These are phyloP conservation scores for Hypomecis atomaria DNA, from an alignment of 2,888 invertebrate genomes.

Conservation along the genomic window DNA sequence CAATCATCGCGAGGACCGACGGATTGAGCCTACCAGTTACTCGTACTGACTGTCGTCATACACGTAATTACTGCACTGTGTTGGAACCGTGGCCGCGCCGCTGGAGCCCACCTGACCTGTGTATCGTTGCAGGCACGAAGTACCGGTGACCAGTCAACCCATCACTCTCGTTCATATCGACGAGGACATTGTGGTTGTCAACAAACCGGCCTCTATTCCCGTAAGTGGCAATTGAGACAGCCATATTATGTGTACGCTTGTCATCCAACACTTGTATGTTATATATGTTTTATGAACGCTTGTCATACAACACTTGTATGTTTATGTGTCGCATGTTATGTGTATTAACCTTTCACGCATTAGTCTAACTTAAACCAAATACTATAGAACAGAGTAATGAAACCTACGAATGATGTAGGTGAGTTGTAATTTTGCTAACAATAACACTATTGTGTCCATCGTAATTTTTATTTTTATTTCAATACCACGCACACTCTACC, in stretches of 20 bases:
- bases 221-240: slow-evolving; percentile 96
- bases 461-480: not conserved
- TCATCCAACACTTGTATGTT: slow-evolving; percentile 77
- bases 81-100: slow-evolving; percentile 31
- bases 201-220: slow-evolving; percentile 99
- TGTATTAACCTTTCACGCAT: slow-evolving; percentile 26
- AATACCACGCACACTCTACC: not conserved
- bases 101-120: slow-evolving; percentile 70
- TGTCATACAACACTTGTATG: slow-evolving; percentile 80
- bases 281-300: slow-evolving; percentile 92
- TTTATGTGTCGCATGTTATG: slow-evolving; percentile 27
- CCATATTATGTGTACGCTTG: slow-evolving; percentile 91
- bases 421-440: not conserved
- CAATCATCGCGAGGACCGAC: slow-evolving; percentile 64
- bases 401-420: slow-evolving; percentile 6
- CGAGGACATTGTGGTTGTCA: slow-evolving; percentile 99
- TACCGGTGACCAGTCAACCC: slow-evolving; percentile 98
- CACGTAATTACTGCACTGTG: slow-evolving; percentile 31
- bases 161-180: slow-evolving; percentile 99
- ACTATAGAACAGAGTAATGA: slow-evolving; percentile 8
- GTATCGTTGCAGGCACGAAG: slow-evolving; percentile 96
- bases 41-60: slow-evolving; percentile 18
- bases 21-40: slow-evolving; percentile 58
- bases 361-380: slow-evolving; percentile 10
- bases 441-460: not conserved